Evolutionary conservation across 2,797 vertebrate genomes (phyloP).

Genomic region (Menidia menidia): DNA sequence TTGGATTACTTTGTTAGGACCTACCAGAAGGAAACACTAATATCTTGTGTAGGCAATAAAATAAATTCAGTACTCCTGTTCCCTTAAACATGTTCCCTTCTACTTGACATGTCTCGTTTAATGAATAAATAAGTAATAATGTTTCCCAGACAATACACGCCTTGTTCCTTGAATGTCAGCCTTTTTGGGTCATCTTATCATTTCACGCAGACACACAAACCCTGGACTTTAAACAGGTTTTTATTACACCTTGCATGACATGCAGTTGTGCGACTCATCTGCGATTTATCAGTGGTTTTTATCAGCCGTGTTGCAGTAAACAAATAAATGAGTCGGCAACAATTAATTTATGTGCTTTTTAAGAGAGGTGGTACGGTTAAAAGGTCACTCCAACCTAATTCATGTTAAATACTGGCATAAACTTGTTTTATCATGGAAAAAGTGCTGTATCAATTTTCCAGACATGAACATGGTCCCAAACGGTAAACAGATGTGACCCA

Average conservation of each 20-base stretch:
- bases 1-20: conserved; percentile 58
- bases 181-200: background rate
- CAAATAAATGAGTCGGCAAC: conserved; percentile 50
- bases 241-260: conserved; percentile 43
- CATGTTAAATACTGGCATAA: conserved; percentile 14
- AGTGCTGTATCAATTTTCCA: background rate
- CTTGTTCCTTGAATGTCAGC: conserved; percentile 35
- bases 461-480: background rate
- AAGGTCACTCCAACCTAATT: background rate
- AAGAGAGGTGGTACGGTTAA: background rate
- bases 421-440: background rate
- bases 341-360: conserved; percentile 15
- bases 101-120: conserved; percentile 59
- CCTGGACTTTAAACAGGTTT: conserved; percentile 53
- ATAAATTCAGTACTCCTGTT: conserved; percentile 66
- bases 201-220: conserved; percentile 13
- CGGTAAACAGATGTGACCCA: conserved; percentile 33
- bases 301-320: conserved; percentile 49
- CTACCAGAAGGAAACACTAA: conserved; percentile 45
- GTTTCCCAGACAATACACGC: conserved; percentile 38
- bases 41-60: conserved; percentile 49
- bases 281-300: conserved; percentile 26
- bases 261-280: conserved; percentile 23
- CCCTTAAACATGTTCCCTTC: conserved; percentile 61
- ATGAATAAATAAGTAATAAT: conserved; percentile 63